A percentile compares a stretch with the other conserved stretches of the same genome.
phyloP scores from a whole-genome alignment of 2,797 vertebrate species.

The Premnoplex brunnescens region DNA sequence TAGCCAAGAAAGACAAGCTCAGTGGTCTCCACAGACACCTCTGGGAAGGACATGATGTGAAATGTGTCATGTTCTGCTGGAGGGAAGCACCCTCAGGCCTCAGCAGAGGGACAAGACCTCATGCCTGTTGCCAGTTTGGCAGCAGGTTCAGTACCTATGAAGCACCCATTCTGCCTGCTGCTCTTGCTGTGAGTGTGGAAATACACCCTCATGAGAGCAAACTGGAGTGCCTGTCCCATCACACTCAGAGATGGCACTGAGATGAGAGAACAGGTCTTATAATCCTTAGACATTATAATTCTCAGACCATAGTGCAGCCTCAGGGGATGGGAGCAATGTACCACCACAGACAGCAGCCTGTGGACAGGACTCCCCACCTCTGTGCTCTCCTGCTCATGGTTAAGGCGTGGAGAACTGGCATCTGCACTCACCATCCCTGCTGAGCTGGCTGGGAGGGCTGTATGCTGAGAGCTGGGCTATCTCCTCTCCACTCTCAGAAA shows the following conservation, averaged over 20 bases:
- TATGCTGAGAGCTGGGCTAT: conserved; percentile 23
- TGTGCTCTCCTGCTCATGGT: background rate
- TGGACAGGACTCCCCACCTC: background rate
- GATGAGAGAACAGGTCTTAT: background rate
- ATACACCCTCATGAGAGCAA: background rate
- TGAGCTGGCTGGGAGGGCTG: conserved; percentile 78
- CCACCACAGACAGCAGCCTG: no score
- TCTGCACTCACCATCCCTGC: conserved; percentile 82
- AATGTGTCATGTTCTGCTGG: background rate
- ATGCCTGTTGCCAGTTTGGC: background rate
- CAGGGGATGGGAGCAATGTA: no score
- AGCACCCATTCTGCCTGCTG: background rate
- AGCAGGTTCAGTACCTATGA: background rate
- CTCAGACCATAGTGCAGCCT: background rate
- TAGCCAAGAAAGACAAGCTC: background rate
- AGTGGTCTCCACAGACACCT: background rate
- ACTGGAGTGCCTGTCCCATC: background rate
- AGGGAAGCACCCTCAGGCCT: background rate
- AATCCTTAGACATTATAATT: background rate
- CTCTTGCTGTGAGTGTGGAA: background rate
- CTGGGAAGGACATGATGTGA: background rate
- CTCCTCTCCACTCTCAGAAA: conserved; percentile 75
- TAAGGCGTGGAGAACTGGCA: background rate
- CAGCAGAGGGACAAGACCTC: background rate
- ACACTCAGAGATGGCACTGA: background rate